phyloP scores from a whole-genome alignment of 92 coral and sea anemone genomes.

The Parazoanthus swiftii region DNA sequence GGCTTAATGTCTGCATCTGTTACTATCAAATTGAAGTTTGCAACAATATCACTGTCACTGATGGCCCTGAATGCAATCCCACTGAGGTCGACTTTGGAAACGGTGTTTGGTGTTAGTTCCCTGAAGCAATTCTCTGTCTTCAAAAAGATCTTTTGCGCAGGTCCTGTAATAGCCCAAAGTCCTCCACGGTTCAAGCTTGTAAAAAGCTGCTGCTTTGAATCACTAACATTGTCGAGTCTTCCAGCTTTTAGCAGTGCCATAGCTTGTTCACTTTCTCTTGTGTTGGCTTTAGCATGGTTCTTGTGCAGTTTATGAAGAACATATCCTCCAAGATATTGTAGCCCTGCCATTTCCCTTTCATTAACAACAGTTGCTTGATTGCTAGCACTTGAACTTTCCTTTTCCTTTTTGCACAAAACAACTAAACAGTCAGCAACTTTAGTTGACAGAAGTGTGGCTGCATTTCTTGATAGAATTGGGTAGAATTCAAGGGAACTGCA shows the following conservation, averaged over 20 bases:
- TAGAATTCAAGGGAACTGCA: constrained; percentile 41
- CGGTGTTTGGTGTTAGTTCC: neutral
- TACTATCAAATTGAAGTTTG: constrained; percentile 14
- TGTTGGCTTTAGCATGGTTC: constrained; percentile 46
- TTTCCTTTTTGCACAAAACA: constrained; percentile 25
- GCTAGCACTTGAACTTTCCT: constrained; percentile 8
- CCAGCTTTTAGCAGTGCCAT: constrained; percentile 45
- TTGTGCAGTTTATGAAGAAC: constrained; percentile 52
- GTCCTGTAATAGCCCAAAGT: constrained; percentile 39
- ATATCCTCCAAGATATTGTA: constrained; percentile 51
- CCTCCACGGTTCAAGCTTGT: constrained; percentile 47
- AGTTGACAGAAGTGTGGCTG: constrained; percentile 50
- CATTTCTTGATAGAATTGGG: constrained; percentile 44
- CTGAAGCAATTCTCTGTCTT: constrained; percentile 35
- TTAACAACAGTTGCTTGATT: constrained; percentile 1
- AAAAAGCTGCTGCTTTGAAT: constrained; percentile 27
- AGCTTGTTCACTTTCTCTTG: constrained; percentile 45
- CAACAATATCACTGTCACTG: constrained; percentile 26
- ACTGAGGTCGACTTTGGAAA: constrained; percentile 33
- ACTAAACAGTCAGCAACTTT: constrained; percentile 46
- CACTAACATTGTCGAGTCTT: constrained; percentile 5
- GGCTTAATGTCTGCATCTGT: neutral
- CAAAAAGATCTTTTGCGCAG: constrained; percentile 42
- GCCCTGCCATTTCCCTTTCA: constrained; percentile 45
- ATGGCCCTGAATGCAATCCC: constrained; percentile 41